Evolutionary conservation across 2,888 invertebrate genomes (phyloP).

Genomic region (Apotomis betuletana): DNA sequence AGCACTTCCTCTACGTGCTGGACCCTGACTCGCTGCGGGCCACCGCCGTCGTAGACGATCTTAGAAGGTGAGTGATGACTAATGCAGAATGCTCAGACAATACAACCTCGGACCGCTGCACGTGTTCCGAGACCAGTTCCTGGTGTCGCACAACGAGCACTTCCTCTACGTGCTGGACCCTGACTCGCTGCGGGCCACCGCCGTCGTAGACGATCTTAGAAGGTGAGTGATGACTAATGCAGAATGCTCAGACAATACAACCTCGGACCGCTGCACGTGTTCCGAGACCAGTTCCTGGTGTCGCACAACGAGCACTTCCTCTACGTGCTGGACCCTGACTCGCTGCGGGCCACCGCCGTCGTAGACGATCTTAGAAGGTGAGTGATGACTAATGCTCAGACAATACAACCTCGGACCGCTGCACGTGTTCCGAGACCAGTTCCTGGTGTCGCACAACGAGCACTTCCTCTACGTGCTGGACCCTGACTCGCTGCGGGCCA

Average conservation of each 20-base stretch:
- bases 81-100: slow-evolving; percentile 65
- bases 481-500: slow-evolving; percentile 84
- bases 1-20: slow-evolving; percentile 87
- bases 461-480: slow-evolving; percentile 89
- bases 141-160: slow-evolving; percentile 89
- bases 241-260: slow-evolving; percentile 67
- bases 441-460: slow-evolving; percentile 89
- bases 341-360: slow-evolving; percentile 85
- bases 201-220: slow-evolving; percentile 85
- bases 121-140: slow-evolving; percentile 88
- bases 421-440: slow-evolving; percentile 87
- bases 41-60: slow-evolving; percentile 85
- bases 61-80: slow-evolving; percentile 76
- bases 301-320: slow-evolving; percentile 88
- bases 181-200: slow-evolving; percentile 82
- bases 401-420: slow-evolving; percentile 74
- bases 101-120: slow-evolving; percentile 69
- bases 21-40: slow-evolving; percentile 88
- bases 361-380: slow-evolving; percentile 86
- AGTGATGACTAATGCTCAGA: slow-evolving; percentile 43
- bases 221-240: slow-evolving; percentile 67
- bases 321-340: slow-evolving; percentile 88
- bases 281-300: slow-evolving; percentile 88
- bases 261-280: slow-evolving; percentile 82
- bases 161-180: slow-evolving; percentile 91